Percentiles rank a stretch among this genome's conserved stretches.
These are phyloP conservation scores for Colostygia pectinataria DNA, from an alignment of 2,888 invertebrate genomes.

Conservation along the genomic window DNA sequence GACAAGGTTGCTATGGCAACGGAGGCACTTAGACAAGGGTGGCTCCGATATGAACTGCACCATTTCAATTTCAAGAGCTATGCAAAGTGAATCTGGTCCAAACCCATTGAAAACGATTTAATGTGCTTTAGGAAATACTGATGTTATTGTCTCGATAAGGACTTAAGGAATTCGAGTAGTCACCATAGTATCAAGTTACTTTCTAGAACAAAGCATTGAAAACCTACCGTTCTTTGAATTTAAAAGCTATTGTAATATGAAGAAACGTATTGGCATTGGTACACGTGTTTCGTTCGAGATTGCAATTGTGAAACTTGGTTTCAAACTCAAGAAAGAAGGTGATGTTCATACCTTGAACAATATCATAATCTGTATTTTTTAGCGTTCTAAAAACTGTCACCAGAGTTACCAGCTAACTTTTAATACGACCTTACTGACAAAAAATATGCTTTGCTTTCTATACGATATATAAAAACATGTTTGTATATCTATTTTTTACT, in stretches of 20 bases:
- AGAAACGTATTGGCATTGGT: neutral
- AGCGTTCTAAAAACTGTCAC: no score
- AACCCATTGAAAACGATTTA: constrained; percentile 57
- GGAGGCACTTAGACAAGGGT: constrained; percentile 63
- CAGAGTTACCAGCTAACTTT: no score
- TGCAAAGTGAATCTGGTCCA: constrained; percentile 74
- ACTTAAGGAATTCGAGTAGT: constrained; percentile 20
- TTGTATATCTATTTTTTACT: no score
- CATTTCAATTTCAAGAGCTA: constrained; percentile 81
- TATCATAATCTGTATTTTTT: no score
- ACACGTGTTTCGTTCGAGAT: neutral
- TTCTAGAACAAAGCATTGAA: constrained; percentile 14
- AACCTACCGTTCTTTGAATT: constrained; percentile 11
- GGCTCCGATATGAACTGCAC: constrained; percentile 74
- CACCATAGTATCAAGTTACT: neutral
- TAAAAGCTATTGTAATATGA: constrained; percentile 10
- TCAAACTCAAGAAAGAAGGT: no score
- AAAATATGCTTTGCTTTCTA: no score
- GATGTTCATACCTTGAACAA: no score
- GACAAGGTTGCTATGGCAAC: constrained; percentile 57
- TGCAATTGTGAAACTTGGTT: neutral
- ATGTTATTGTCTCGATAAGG: constrained; percentile 43
- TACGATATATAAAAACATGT: no score
- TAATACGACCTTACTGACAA: no score
- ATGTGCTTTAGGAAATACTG: constrained; percentile 53